A percentile compares a stretch with the other conserved stretches of the same genome.
Evolutionary conservation across 2,888 invertebrate genomes (phyloP).

Genomic region (Siphonodentalium dalli): DNA sequence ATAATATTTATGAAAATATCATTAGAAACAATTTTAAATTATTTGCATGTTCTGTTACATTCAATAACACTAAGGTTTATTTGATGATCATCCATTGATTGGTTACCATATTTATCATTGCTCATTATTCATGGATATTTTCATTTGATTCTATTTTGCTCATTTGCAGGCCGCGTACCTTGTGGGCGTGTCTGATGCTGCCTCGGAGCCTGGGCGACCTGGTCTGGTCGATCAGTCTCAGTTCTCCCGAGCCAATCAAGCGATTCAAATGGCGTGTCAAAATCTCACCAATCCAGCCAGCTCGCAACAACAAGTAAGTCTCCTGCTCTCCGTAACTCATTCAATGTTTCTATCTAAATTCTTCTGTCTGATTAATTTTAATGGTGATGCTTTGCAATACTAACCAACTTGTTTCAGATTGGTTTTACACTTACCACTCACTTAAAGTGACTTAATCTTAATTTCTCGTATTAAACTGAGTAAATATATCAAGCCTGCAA

Average conservation of each 20-base stretch:
- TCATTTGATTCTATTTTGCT: too few relatives aligned
- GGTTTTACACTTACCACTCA: neutral
- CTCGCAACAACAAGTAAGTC: slow-evolving; percentile 60
- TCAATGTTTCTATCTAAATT: neutral
- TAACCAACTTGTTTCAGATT: neutral
- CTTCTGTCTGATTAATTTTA: slow-evolving; percentile 1
- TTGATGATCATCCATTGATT: too few relatives aligned
- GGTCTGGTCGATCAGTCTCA: slow-evolving; percentile 63
- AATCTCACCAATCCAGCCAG: slow-evolving; percentile 61
- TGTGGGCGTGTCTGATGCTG: slow-evolving; percentile 90
- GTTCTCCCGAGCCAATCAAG: slow-evolving; percentile 78
- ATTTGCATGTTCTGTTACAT: too few relatives aligned
- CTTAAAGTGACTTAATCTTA: neutral
- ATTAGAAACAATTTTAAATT: too few relatives aligned
- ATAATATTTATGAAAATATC: too few relatives aligned
- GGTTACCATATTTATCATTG: too few relatives aligned
- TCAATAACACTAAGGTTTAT: too few relatives aligned
- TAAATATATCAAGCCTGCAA: too few relatives aligned
- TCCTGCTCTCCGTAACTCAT: neutral
- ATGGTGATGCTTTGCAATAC: neutral
- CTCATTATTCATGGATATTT: too few relatives aligned
- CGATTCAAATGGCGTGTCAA: slow-evolving; percentile 87
- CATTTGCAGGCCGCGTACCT: slow-evolving; percentile 83
- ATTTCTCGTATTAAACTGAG: neutral
- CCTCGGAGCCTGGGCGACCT: slow-evolving; percentile 83